A percentile compares a stretch with the other conserved stretches of the same genome.
Evolutionary conservation across 1,140 invertebrate species (phyloP).

Genomic region (Drosophila rufa): DNA sequence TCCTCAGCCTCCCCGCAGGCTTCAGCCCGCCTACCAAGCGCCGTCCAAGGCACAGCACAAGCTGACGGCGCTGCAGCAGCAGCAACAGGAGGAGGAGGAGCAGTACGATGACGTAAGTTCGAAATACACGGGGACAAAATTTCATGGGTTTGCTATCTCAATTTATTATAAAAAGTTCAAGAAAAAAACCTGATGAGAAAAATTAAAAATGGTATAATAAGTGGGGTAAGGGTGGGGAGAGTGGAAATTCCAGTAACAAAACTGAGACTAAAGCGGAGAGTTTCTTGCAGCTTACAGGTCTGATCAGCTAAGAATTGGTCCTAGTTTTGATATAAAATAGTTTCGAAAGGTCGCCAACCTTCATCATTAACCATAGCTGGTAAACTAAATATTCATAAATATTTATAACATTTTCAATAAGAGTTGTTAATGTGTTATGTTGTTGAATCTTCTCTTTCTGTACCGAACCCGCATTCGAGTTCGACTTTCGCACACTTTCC

Average conservation of each 20-base stretch:
- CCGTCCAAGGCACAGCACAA: conserved; percentile 67
- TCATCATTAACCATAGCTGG: background rate
- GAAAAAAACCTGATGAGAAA: too few relatives aligned
- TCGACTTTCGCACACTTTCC: conserved; percentile 73
- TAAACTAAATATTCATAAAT: background rate
- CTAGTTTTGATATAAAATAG: background rate
- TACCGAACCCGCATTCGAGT: conserved; percentile 29
- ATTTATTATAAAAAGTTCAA: too few relatives aligned
- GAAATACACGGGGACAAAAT: background rate
- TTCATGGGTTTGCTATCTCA: background rate
- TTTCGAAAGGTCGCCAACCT: background rate
- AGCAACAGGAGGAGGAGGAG: conserved; percentile 76
- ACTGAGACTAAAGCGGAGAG: background rate
- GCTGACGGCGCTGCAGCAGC: conserved; percentile 53
- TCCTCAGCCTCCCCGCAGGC: conserved; percentile 62
- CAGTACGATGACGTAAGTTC: conserved; percentile 84
- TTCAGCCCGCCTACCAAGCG: conserved; percentile 58
- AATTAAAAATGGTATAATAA: background rate
- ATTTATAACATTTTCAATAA: background rate
- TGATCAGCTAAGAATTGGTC: background rate
- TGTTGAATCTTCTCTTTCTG: conserved; percentile 1
- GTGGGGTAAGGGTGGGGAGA: background rate
- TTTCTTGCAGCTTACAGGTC: too few relatives aligned
- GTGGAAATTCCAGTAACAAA: background rate
- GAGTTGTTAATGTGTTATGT: background rate